Conservation (phyloP, 2,113 vertebrate species). For the Osmerus mordax region DNA sequence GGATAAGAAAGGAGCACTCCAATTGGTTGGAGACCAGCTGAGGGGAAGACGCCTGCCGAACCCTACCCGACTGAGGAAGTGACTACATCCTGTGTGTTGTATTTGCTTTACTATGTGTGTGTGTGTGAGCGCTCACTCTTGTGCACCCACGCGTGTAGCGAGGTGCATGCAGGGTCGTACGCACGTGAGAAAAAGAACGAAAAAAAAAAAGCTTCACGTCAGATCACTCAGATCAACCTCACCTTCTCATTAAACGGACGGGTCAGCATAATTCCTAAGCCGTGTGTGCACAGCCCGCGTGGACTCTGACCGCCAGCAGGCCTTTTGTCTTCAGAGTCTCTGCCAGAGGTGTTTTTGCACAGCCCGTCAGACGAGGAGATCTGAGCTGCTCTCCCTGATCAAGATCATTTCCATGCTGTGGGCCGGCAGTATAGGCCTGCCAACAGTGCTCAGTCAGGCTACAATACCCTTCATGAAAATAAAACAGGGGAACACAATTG, state of each 20-base stretch:
- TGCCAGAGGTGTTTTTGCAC: conserved; percentile 14
- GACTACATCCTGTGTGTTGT: conserved; percentile 12
- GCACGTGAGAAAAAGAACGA: neutral
- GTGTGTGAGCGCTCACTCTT: neutral
- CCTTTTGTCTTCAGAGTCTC: conserved; percentile 12
- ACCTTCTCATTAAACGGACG: conserved; percentile 9
- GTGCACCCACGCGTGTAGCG: no score
- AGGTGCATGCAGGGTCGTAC: no score
- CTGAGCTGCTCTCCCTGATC: conserved; percentile 13
- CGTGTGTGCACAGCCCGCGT: neutral
- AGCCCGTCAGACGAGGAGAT: conserved; percentile 15
- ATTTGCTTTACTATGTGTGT: conserved; percentile 7
- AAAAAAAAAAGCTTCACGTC: neutral
- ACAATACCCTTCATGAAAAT: conserved; percentile 1
- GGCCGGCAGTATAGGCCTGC: neutral
- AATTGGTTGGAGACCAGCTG: conserved; percentile 10
- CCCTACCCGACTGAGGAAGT: conserved; percentile 17
- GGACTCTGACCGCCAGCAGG: neutral
- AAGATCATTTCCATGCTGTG: conserved; percentile 26
- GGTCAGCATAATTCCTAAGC: conserved; percentile 16
- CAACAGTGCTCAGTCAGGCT: neutral
- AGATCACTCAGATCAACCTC: conserved; percentile 5
- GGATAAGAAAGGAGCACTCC: neutral
- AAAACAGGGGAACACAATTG: conserved; percentile 17
- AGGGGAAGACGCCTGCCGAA: conserved; percentile 18